Conservation (phyloP, 2,888 invertebrate species). For the Idaea dimidiata region DNA sequence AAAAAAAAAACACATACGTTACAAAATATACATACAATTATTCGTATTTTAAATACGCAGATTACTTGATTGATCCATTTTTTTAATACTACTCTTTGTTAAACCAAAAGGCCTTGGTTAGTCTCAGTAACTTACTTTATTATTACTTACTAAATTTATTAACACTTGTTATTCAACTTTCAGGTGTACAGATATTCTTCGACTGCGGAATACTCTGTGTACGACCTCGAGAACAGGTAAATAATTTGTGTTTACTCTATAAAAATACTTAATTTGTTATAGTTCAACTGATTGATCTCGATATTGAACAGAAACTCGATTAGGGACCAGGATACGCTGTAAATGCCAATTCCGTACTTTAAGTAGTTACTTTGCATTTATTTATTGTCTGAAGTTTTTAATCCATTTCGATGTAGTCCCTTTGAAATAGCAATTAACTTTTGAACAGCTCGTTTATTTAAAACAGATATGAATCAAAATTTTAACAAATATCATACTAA, state of each 20-base stretch:
- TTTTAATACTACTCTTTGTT: not conserved
- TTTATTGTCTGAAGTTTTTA: too few species aligned
- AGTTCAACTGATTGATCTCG: not conserved
- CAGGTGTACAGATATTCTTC: conserved; percentile 86
- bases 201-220: conserved; percentile 82
- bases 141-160: not conserved
- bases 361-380: too few species aligned
- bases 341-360: not conserved
- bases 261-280: not conserved
- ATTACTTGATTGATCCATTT: not conserved
- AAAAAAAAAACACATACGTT: too few species aligned
- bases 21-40: too few species aligned
- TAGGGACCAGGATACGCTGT: not conserved
- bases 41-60: not conserved
- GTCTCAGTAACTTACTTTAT: not conserved
- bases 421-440: too few species aligned
- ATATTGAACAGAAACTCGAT: not conserved
- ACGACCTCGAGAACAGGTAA: conserved; percentile 80
- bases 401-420: too few species aligned
- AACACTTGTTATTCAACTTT: conserved; percentile 29
- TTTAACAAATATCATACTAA: too few species aligned
- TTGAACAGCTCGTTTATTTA: too few species aligned
- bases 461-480: too few species aligned
- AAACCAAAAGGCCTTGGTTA: not conserved
- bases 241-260: conserved; percentile 22